These are phyloP conservation scores for Enteromius viviparus DNA, from an alignment of 2,797 vertebrate genomes.

Conservation along the genomic window DNA sequence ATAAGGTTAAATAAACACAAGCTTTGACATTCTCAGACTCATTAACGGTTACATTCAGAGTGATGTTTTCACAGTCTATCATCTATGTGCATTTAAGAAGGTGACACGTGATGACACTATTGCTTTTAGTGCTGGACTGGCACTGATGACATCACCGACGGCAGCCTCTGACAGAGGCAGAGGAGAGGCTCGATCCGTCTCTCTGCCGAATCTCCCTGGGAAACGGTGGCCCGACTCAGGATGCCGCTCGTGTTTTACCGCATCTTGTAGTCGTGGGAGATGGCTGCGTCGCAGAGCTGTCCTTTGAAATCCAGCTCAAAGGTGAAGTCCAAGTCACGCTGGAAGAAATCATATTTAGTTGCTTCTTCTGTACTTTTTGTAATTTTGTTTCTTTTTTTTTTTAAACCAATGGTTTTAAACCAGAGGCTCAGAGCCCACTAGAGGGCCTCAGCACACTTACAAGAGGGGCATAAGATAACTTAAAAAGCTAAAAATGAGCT, in stretches of 20 bases:
- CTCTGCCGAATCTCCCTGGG: slow-evolving; percentile 46
- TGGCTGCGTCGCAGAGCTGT: slow-evolving; percentile 95
- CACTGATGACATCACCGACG: slow-evolving; percentile 67
- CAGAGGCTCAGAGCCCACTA: background rate
- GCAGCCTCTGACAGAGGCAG: slow-evolving; percentile 48
- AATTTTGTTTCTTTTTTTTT: background rate
- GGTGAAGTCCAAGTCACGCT: slow-evolving; percentile 98
- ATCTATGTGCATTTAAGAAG: slow-evolving; percentile 40
- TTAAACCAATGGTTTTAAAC: background rate
- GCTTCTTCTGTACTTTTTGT: background rate
- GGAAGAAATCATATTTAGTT: slow-evolving; percentile 47
- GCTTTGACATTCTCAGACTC: slow-evolving; percentile 62
- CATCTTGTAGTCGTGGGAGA: slow-evolving; percentile 99
- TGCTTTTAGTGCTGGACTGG: slow-evolving; percentile 67
- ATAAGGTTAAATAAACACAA: slow-evolving; percentile 53
- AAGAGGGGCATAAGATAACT: background rate
- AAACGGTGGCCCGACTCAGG: slow-evolving; percentile 1
- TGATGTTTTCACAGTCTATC: slow-evolving; percentile 57
- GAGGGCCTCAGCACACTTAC: background rate
- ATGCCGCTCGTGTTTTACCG: slow-evolving; percentile 75
- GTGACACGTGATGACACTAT: slow-evolving; percentile 68
- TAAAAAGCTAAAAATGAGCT: background rate
- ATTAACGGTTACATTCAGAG: slow-evolving; percentile 70
- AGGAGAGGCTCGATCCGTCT: slow-evolving; percentile 26
- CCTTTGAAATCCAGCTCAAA: slow-evolving; percentile 98